Base-by-base conservation (phyloP, 2,888 invertebrate species). In the Ormyrus rosae region DNA sequence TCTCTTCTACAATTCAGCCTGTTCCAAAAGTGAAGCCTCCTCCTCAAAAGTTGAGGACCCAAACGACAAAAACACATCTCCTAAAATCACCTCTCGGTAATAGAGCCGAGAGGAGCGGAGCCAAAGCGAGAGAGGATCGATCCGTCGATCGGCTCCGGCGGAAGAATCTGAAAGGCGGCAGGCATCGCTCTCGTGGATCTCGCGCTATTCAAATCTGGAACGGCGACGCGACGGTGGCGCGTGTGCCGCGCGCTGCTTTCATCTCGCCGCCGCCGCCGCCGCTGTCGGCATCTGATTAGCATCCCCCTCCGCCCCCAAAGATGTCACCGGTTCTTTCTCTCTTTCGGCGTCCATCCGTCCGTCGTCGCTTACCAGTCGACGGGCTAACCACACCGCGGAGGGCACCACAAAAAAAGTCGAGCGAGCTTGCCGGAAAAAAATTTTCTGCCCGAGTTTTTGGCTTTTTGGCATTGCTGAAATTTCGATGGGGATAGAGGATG, bases 281-380 rank as follows among this genome's bases (percentile, higher is more conserved):
- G 83, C 84, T 88, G 89, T 89, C 90, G 89, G 89, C 89, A 90
- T 89, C 90, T 90, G 90, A 90, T 90, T 90, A 90, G 90, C 90
- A 90, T 90, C 89, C 90, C 53, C 83, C 84, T 85, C 84, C 19
- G 19, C 19, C 19, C 19, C 19, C 19, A 19, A 19, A 19, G 19
- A 19, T 19, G 19, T 19, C 19, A 19, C 19, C 19, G 19, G 19
- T 19, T 19, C 19, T 19, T 19, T 19, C 19, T 19, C 19, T 19
- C 19, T 19, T 19, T 19, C 19, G 19, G 19, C 19, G 19, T 19
- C 19, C 19, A 19, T 19, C 19, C 19, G 19, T 19, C 19, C 19
- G 19, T 19, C 19, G 19, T 19, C 19, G 19, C 19, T 19, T 19
- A 19, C 19, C 2, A 2, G 19, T 19, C 19, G 19, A 19, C 13